Conservation (phyloP, 2,113 vertebrate genomes). For the Illadopsis cleaveri region DNA sequence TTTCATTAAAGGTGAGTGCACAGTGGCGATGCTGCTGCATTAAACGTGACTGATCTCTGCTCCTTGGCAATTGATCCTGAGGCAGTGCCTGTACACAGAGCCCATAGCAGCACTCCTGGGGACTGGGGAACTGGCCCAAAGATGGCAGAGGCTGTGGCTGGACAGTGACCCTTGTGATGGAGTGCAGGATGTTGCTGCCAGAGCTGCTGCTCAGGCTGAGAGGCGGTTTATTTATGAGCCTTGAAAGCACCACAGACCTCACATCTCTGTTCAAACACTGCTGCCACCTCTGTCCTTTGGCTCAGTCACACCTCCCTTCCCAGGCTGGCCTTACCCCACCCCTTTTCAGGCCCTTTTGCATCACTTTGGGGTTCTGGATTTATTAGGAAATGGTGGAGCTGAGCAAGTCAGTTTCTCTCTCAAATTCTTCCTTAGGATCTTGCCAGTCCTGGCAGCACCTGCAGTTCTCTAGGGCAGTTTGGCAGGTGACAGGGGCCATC, state of each 20-base stretch:
- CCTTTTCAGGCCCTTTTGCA: neutral
- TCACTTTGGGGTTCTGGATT: neutral
- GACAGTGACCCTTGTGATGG: no score
- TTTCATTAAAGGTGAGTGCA: slow-evolving; percentile 89
- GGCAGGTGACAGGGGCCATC: neutral
- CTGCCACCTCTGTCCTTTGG: neutral
- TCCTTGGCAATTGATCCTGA: neutral
- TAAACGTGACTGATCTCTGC: neutral
- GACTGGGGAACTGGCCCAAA: neutral
- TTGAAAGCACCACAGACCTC: neutral
- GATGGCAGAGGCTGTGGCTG: neutral
- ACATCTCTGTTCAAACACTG: neutral
- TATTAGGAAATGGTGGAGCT: no score
- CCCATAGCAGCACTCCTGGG: neutral
- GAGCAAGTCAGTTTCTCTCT: neutral
- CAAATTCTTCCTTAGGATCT: neutral
- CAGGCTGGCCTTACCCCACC: neutral
- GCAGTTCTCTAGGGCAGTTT: neutral
- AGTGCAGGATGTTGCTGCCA: neutral
- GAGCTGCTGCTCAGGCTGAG: neutral
- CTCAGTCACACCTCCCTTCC: neutral
- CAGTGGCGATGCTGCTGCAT: neutral
- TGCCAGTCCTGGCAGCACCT: neutral
- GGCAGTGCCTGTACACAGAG: neutral
- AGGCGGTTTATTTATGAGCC: neutral